Base-by-base conservation (phyloP, 2,888 invertebrate species). In the Oegoconia quadripuncta region DNA sequence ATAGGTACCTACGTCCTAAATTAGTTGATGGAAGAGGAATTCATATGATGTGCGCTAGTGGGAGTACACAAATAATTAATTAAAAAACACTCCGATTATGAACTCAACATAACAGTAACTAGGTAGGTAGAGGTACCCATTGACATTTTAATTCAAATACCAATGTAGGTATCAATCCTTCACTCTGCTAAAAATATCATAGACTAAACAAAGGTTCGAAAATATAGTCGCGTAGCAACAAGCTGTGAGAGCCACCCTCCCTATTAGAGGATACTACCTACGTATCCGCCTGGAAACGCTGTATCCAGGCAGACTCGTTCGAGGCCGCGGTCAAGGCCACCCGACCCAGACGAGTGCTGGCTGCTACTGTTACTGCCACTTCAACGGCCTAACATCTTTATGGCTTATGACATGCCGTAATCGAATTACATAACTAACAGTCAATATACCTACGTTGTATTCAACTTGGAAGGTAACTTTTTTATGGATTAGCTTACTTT, bases 321-420 rank as follows among this genome's bases (percentile, higher is more conserved):
- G 31, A 31, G 20, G 34, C 27, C 26, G 26, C 46, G 55, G 55
- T 51, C 55, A 55, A 52, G 54, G 55, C 42, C 52, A 40, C 43
- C 39, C 35, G 36, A 38, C 44, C 46, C 27, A 50, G 51, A 53
- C 55, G 15, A n/a, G 16, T 46, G 54, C 50, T 53, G 45, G 47
- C 37, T 37, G 37, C 42, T 41, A 36, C 15, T 41, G 43, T 48
- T 46, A 48, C 50, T 49, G 46, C 45, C 57, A 56, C 55, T 56
- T 44, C 46, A 48, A 44, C 50, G 39, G 28, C 48, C 50, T 50
- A 49, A 48, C 48, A 46, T n/a, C 44, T 41, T 48, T 44, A 40
- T 25, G 33, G 25, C 23, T 33, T 17, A 22, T 13, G 17, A 22
- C 13, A 11, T 3, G 11, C 22, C 3, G 9, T 18, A 11, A 22